phyloP scores from a whole-genome alignment of 2,113 vertebrate genomes.

The Xiphophorus maculatus region DNA sequence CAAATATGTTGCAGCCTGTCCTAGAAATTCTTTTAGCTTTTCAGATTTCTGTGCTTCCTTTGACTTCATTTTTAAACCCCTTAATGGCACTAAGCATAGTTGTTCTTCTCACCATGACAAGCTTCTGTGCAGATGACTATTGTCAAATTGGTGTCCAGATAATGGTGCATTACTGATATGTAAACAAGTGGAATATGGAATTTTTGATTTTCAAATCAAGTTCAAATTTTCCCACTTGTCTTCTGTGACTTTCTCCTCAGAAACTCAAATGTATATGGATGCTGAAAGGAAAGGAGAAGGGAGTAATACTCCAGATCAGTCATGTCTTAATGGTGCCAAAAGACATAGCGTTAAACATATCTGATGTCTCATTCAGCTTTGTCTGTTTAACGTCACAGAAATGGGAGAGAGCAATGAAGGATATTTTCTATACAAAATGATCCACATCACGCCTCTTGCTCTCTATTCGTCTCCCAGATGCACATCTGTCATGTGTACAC shows the following conservation, averaged over 20 bases:
- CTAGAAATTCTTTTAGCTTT: too few species aligned
- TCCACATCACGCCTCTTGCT: constrained; percentile 38
- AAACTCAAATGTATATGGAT: constrained; percentile 25
- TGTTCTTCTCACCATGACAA: not conserved
- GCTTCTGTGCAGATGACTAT: not conserved
- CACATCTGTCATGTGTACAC: constrained; percentile 49
- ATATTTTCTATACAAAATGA: constrained; percentile 57
- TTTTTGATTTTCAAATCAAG: not conserved
- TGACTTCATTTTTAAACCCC: too few species aligned
- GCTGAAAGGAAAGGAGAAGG: constrained; percentile 20
- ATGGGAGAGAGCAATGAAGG: constrained; percentile 34
- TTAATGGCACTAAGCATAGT: not conserved
- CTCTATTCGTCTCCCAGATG: constrained; percentile 60
- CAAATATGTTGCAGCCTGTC: too few species aligned
- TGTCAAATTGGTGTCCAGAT: not conserved
- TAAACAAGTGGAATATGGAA: not conserved
- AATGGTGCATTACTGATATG: not conserved
- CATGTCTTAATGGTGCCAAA: constrained; percentile 36
- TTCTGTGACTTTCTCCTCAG: constrained; percentile 23
- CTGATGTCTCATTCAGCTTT: constrained; percentile 21
- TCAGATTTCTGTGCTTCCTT: too few species aligned
- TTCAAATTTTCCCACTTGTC: constrained; percentile 31
- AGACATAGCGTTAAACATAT: constrained; percentile 56
- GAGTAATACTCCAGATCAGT: constrained; percentile 25
- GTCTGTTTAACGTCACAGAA: constrained; percentile 54